These are phyloP conservation scores for Thumatha senex DNA, from an alignment of 2,888 invertebrate species.

Conservation along the genomic window DNA sequence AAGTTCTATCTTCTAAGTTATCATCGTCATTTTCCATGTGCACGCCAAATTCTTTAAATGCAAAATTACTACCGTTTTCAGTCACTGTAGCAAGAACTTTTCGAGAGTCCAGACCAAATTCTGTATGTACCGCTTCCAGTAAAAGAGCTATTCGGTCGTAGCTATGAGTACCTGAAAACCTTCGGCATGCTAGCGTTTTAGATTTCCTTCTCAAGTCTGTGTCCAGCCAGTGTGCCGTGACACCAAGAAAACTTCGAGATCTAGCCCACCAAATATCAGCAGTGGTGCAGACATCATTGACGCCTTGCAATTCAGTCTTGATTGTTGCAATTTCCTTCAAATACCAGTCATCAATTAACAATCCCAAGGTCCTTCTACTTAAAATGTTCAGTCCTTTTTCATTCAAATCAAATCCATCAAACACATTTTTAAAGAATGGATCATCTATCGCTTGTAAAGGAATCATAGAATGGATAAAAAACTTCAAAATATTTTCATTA, in stretches of 20 bases:
- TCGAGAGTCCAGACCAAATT: slow-evolving; percentile 10
- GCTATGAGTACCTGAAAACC: slow-evolving; percentile 17
- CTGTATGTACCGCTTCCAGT: slow-evolving; percentile 12
- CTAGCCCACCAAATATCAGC: slow-evolving; percentile 19
- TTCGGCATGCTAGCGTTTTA: slow-evolving; percentile 17
- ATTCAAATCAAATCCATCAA: slow-evolving; percentile 9
- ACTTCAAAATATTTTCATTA: slow-evolving; percentile 13
- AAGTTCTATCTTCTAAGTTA: not conserved
- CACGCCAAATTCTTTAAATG: slow-evolving; percentile 15
- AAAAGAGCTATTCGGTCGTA: slow-evolving; percentile 12
- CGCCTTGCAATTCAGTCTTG: slow-evolving; percentile 12
- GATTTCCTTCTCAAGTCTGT: slow-evolving; percentile 11
- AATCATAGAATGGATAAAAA: slow-evolving; percentile 16
- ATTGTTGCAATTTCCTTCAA: slow-evolving; percentile 2
- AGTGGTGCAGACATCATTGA: slow-evolving; percentile 12
- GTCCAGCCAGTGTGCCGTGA: slow-evolving; percentile 22
- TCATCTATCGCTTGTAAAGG: slow-evolving; percentile 11
- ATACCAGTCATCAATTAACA: slow-evolving; percentile 5
- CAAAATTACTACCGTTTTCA: slow-evolving; percentile 12
- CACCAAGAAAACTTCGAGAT: slow-evolving; percentile 14
- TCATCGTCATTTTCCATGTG: slow-evolving; percentile 1
- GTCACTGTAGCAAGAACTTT: not conserved
- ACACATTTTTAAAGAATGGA: slow-evolving; percentile 12
- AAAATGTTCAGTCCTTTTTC: slow-evolving; percentile 3
- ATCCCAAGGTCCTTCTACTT: slow-evolving; percentile 1